These are phyloP conservation scores for Hetaerina titia DNA, from an alignment of 2,888 invertebrate species.

Conservation along the genomic window DNA sequence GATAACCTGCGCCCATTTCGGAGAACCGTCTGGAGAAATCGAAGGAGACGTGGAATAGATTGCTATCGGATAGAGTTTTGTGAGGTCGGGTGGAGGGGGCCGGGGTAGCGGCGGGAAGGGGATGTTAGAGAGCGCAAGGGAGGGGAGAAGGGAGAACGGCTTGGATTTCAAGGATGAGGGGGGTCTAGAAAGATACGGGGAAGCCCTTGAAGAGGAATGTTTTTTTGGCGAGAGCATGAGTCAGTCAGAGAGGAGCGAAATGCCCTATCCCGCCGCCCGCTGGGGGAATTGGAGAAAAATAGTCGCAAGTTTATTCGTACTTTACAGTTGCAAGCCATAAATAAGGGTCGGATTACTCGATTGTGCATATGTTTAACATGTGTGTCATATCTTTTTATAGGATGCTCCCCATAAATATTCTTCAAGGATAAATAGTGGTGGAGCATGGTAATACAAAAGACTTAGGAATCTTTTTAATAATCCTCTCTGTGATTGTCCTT, in stretches of 20 bases:
- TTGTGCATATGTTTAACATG: neutral
- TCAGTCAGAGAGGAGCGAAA: too few species aligned
- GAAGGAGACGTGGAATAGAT: constrained; percentile 47
- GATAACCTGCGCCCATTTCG: constrained; percentile 48
- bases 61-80: constrained; percentile 22
- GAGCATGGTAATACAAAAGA: too few species aligned
- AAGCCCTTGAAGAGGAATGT: too few species aligned
- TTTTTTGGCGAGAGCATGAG: too few species aligned
- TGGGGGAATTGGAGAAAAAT: neutral
- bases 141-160: neutral
- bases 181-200: too few species aligned
- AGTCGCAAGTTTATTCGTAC: neutral
- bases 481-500: too few species aligned
- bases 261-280: neutral
- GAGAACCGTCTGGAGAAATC: constrained; percentile 10
- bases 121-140: neutral
- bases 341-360: neutral
- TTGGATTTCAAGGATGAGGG: neutral
- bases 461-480: too few species aligned
- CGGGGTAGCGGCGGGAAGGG: neutral
- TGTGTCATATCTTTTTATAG: neutral
- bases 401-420: neutral
- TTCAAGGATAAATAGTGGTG: neutral
- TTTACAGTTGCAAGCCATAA: neutral
- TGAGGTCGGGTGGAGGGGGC: neutral